phyloP scores from a whole-genome alignment of 2,888 invertebrate species.

The Aspidiotus rigidus region DNA sequence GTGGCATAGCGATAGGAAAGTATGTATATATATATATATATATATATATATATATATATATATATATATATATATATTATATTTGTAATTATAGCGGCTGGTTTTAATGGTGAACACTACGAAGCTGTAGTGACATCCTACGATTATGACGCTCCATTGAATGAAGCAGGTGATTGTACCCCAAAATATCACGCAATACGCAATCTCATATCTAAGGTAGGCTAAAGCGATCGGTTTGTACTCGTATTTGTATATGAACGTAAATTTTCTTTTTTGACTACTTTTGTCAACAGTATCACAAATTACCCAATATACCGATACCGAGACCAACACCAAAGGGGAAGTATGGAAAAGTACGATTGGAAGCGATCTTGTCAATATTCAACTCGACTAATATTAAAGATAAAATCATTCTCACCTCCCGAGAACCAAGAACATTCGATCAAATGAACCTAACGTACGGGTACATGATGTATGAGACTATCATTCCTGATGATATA shows the following conservation, averaged over 20 bases:
- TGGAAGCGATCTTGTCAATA: slow-evolving; percentile 47
- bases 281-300: slow-evolving; percentile 29
- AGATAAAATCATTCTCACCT: slow-evolving; percentile 26
- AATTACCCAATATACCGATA: slow-evolving; percentile 46
- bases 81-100: slow-evolving; percentile 43
- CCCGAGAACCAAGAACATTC: slow-evolving; percentile 50
- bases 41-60: too few species aligned
- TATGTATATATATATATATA: too few species aligned
- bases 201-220: slow-evolving; percentile 50
- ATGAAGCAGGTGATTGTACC: too few species aligned
- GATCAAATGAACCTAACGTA: slow-evolving; percentile 53
- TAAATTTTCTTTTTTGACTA: neutral
- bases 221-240: slow-evolving; percentile 43
- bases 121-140: slow-evolving; percentile 70
- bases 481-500: slow-evolving; percentile 43
- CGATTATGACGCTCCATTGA: too few species aligned
- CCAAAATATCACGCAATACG: slow-evolving; percentile 66
- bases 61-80: too few species aligned
- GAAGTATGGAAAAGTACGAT: slow-evolving; percentile 52
- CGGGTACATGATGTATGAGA: slow-evolving; percentile 58
- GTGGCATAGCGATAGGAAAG: too few species aligned
- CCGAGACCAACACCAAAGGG: slow-evolving; percentile 55
- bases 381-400: slow-evolving; percentile 37
- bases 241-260: neutral
- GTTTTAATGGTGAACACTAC: slow-evolving; percentile 44